Evolutionary conservation across 92 coral and sea anemone species (phyloP), one percentile per base, ranked within the genome.

Genomic region (Palythoa heliodiscus): DNA sequence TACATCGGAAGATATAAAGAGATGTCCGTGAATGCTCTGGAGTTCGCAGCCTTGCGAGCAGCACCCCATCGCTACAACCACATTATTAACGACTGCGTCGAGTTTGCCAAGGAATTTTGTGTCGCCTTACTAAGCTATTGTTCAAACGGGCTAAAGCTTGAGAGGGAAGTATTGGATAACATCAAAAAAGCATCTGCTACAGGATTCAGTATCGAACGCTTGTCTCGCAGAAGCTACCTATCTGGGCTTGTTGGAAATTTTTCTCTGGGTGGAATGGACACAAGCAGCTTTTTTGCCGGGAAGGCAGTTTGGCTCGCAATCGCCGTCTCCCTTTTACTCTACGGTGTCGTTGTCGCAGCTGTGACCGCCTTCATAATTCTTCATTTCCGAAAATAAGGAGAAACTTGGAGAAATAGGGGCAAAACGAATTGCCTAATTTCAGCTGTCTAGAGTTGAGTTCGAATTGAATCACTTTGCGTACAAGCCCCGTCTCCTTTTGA

Each of bases 21-120:
- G 11, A 83, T 87, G 25, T 84, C 93, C 23, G 52, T 89, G 16
- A 81, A 87, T 25, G 97, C 89, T 43, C 69, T 93, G 79, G 93
- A 95, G 78, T 77, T 91, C 76, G 93, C 90, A 5, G 98, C 98
- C 19, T 52, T 93, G 85, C 71, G 91, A 17, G 95, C 98, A 3
- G 98, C 98, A 0, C 98, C 98, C 7, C 98, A 93, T 39, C 94
- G 92, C n/a, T 93, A 93, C 53, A 92, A 87, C 43, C 87, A 80
- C 55, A 78, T 95, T 17, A 92, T 95, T 9, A 80, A 93, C 67
- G 98, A 95, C 89, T 95, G 98, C 74, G 98, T 95, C 52, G 97
- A 92, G 87, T 95, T 93, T 77, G 92, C 98, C 6, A 95, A 91
- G 86, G 98, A 95, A 52, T 95, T 93, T 71, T 95, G 98, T 52